These are phyloP conservation scores for Ormyrus nitidulus DNA, from an alignment of 2,888 invertebrate genomes.

Conservation along the genomic window DNA sequence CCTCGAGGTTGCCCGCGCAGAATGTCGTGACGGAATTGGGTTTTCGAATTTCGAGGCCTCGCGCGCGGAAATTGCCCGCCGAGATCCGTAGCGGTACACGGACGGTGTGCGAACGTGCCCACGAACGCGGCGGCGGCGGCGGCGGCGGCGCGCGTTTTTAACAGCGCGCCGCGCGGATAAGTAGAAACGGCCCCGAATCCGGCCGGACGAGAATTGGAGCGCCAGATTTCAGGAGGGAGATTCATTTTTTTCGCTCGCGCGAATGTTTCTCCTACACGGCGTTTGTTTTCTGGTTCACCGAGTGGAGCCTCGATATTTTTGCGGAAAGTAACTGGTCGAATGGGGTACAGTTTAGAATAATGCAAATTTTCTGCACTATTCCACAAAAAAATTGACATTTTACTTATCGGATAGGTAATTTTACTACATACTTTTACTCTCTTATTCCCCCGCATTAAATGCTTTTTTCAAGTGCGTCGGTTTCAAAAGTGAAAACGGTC, in stretches of 20 bases:
- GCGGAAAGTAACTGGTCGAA: no score
- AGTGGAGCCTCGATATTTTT: no score
- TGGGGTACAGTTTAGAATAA: no score
- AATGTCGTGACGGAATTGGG: slow-evolving; percentile 33
- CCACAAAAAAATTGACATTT: no score
- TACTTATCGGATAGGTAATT: not conserved
- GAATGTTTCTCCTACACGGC: no score
- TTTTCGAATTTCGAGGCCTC: slow-evolving; percentile 22
- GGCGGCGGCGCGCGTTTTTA: not conserved
- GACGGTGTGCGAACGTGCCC: slow-evolving; percentile 11
- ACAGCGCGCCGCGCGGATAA: not conserved
- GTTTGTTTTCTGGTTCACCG: no score
- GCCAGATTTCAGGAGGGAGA: no score
- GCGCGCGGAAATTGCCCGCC: no score
- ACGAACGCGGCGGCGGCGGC: not conserved
- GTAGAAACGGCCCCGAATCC: not conserved
- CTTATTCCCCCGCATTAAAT: not conserved
- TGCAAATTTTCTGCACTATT: no score
- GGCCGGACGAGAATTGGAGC: no score
- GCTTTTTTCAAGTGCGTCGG: not conserved
- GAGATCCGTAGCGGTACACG: slow-evolving; percentile 11
- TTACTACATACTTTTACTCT: not conserved
- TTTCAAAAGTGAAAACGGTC: slow-evolving; percentile 32
- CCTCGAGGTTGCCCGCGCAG: slow-evolving; percentile 21
- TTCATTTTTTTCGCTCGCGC: no score